Conservation (phyloP, 2,888 invertebrate species). For the Aphidoletes aphidimyza region DNA sequence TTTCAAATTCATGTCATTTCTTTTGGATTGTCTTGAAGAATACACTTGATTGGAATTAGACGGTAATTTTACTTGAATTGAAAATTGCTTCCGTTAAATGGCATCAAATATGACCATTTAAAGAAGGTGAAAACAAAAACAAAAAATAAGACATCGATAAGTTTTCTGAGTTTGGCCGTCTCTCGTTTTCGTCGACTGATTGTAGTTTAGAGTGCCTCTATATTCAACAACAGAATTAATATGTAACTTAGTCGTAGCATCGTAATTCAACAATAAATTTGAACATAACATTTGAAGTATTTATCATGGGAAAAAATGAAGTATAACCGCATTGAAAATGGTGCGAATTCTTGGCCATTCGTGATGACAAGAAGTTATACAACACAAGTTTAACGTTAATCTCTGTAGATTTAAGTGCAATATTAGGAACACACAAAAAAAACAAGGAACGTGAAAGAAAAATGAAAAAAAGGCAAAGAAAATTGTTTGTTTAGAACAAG, state of each 20-base stretch:
- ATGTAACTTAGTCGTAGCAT: conserved; percentile 54
- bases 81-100: background rate
- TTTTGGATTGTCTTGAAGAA: no score
- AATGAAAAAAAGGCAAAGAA: background rate
- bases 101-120: background rate
- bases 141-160: background rate
- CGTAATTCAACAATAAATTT: conserved; percentile 41
- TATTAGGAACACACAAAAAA: no score
- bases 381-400: background rate
- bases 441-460: background rate
- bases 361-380: background rate
- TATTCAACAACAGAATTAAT: conserved; percentile 43
- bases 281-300: conserved; percentile 20
- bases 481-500: background rate
- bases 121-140: no score
- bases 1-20: no score
- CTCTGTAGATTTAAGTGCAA: conserved; percentile 37
- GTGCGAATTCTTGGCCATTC: no score
- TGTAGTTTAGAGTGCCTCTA: conserved; percentile 62
- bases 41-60: no score
- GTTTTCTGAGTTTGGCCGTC: background rate
- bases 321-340: no score
- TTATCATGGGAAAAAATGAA: background rate
- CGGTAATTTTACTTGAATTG: no score
- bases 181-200: conserved; percentile 59